A percentile compares a stretch with the other conserved stretches of the same genome.
These are phyloP conservation scores for Spizaetus ornatus DNA, from an alignment of 2,113 vertebrate species.

Conservation along the genomic window DNA sequence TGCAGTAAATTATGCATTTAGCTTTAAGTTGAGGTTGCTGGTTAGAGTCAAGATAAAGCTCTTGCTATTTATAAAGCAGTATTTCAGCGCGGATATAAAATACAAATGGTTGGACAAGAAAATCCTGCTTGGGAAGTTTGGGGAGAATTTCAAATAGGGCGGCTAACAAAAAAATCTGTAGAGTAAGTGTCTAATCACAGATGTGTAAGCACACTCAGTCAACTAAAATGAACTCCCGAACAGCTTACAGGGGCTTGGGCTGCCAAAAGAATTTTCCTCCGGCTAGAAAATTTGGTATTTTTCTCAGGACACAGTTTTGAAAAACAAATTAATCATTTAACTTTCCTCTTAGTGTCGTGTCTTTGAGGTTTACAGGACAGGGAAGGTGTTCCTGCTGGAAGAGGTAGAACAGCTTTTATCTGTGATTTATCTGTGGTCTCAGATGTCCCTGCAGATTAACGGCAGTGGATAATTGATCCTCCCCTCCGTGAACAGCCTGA, in stretches of 20 bases:
- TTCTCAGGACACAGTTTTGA: background rate
- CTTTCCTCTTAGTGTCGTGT: background rate
- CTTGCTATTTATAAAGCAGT: conserved; percentile 51
- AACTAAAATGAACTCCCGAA: background rate
- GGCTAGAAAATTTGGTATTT: background rate
- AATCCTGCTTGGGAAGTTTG: background rate
- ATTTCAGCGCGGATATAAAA: background rate
- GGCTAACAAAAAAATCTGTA: background rate
- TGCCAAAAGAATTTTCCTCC: background rate
- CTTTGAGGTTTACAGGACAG: background rate
- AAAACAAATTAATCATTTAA: background rate
- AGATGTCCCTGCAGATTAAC: background rate
- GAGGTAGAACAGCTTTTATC: background rate
- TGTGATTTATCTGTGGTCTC: background rate
- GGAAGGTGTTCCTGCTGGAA: background rate
- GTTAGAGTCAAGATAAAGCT: conserved; percentile 33
- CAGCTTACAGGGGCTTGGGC: background rate
- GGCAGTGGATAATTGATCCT: background rate
- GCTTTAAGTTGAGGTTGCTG: conserved; percentile 59
- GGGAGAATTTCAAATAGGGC: background rate
- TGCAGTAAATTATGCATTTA: conserved; percentile 70
- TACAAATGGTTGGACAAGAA: conserved; percentile 14
- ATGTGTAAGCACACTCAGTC: background rate
- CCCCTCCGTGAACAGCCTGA: background rate
- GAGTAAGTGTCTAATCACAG: background rate